These are phyloP conservation scores for Antennarius maculatus DNA, from an alignment of 2,797 vertebrate genomes.

Conservation along the genomic window DNA sequence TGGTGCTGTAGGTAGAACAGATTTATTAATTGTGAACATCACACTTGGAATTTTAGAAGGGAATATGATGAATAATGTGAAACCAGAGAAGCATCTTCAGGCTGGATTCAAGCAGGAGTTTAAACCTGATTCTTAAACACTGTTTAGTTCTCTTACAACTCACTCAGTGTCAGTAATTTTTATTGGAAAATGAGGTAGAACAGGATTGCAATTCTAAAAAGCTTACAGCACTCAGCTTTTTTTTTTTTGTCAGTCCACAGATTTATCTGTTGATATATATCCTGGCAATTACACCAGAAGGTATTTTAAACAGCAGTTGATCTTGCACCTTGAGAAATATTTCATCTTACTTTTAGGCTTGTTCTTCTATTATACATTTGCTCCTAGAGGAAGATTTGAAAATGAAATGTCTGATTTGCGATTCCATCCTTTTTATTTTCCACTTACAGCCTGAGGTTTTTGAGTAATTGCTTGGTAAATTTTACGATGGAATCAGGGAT, in stretches of 20 bases:
- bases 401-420: constrained; percentile 36
- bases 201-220: constrained; percentile 18
- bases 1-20: neutral
- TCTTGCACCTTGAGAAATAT: constrained; percentile 18
- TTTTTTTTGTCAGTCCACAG: neutral
- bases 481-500: constrained; percentile 30
- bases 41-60: constrained; percentile 1
- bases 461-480: constrained; percentile 38
- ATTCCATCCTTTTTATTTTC: constrained; percentile 36
- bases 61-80: neutral
- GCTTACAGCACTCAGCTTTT: constrained; percentile 1
- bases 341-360: constrained; percentile 7
- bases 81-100: neutral
- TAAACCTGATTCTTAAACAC: constrained; percentile 5
- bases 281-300: constrained; percentile 3
- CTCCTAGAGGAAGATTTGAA: constrained; percentile 15
- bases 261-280: constrained; percentile 37
- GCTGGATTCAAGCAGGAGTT: neutral
- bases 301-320: constrained; percentile 3
- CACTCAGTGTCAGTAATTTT: neutral
- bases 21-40: neutral
- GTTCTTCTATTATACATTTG: constrained; percentile 9
- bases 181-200: neutral
- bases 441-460: constrained; percentile 16
- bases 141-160: constrained; percentile 11